These are phyloP conservation scores for Glareola pratincola DNA, from an alignment of 2,113 vertebrate genomes.

Conservation along the genomic window DNA sequence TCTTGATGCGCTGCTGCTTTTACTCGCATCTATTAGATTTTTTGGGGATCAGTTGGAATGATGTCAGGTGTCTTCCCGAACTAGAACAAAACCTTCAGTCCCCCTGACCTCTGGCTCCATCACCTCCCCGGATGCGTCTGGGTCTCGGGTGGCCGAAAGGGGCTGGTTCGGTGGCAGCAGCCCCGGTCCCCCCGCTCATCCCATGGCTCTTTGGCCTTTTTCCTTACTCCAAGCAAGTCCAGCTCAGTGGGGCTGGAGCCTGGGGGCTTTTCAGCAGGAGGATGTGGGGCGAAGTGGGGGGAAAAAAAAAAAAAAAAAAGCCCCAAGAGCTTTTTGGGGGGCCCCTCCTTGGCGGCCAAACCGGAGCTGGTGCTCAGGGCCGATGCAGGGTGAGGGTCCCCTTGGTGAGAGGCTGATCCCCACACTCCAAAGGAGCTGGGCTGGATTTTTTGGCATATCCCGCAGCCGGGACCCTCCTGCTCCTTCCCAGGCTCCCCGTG, in stretches of 20 bases:
- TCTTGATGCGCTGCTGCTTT: rapidly evolving
- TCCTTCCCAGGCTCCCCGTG: not conserved
- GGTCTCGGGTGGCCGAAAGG: not conserved
- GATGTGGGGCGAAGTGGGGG: not conserved
- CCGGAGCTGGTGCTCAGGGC: rapidly evolving
- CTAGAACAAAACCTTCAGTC: not conserved
- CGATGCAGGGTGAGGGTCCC: not conserved
- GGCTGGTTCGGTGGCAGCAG: not conserved
- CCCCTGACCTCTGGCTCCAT: not conserved
- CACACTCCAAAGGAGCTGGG: rapidly evolving
- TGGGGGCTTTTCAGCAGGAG: not conserved
- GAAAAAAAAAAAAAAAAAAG: not conserved
- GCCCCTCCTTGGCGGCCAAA: rapidly evolving
- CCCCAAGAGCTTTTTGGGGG: not conserved
- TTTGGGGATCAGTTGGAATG: not conserved
- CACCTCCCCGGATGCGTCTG: rapidly evolving
- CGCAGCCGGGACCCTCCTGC: not conserved
- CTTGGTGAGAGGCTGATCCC: not conserved
- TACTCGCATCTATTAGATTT: rapidly evolving
- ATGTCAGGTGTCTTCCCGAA: rapidly evolving
- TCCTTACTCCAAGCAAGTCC: not conserved
- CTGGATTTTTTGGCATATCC: not conserved
- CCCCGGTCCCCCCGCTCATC: rapidly evolving
- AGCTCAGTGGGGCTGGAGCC: not conserved
- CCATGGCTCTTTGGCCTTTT: rapidly evolving